Base-by-base conservation (phyloP, 2,113 vertebrate genomes). In the Rhinopomastus cyanomelas region DNA sequence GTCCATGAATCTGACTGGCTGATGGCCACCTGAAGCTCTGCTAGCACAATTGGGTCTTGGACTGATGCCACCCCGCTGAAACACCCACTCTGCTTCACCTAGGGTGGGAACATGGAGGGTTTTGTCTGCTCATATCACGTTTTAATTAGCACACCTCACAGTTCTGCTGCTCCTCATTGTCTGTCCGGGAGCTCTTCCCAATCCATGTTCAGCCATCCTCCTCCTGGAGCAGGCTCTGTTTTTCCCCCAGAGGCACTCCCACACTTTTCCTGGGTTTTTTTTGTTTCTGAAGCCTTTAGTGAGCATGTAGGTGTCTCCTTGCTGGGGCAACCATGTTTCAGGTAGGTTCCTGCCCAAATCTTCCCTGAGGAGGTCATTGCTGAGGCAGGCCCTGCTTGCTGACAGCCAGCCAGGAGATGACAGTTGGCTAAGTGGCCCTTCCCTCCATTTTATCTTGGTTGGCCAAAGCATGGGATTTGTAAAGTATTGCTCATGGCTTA, bases 301-400 rank as follows among this genome's bases (percentile, higher is more conserved):
- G 36, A 30, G 0, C 8, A 0, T 12, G 0, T 2, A 6, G 23
- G 3, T 42, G 53, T 71, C 71, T 76, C 44, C 60, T n/a, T 19
- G n/a, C 27, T 23, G 48, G 29, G 12, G 26, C 0, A 0, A 7
- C 55, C 48, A 2, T 3, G 4, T 66, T 81, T 53, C 34, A 57
- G 73, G 34, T 44, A 11, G n/a, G 17, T 10, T 72, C 13, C 46
- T n/a, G 26, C 52, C 55, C 3, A 0, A 37, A 32, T 49, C 27
- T 39, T 27, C n/a, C 49, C 16, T 37, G 4, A n/a, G 64, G 44
- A 37, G 42, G 18, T 34, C n/a, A 16, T 51, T 2, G 23, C 8
- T 1, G 27, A 19, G 49, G 48, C 11, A 15, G 21, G 39, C 11
- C 27, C 27, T 21, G 11, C n/a, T n/a, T 32, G 2, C 20, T 27